These are phyloP conservation scores for Andrena praecox DNA, from an alignment of 2,888 invertebrate species.

Conservation along the genomic window DNA sequence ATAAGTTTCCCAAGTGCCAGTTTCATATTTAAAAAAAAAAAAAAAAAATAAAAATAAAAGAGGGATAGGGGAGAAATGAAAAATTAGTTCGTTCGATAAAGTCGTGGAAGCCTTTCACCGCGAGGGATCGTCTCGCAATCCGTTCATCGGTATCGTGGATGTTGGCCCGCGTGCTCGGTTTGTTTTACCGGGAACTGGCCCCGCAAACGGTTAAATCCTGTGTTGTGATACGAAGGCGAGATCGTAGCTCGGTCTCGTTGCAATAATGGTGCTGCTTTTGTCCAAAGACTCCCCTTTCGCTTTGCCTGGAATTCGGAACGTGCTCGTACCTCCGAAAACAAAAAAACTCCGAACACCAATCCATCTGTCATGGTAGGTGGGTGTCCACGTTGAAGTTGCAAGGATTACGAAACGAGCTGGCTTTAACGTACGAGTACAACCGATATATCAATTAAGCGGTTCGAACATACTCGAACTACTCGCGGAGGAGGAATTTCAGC, in stretches of 20 bases:
- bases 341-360: constrained; percentile 36
- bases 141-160: constrained; percentile 6
- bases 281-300: constrained; percentile 62
- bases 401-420: neutral
- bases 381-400: constrained; percentile 60
- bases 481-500: neutral
- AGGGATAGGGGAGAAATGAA: neutral
- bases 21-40: constrained; percentile 53
- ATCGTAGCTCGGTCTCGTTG: constrained; percentile 33
- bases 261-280: constrained; percentile 69
- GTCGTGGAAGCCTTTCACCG: constrained; percentile 13
- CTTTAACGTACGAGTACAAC: neutral
- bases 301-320: constrained; percentile 62
- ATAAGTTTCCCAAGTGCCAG: constrained; percentile 68
- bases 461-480: neutral
- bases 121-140: constrained; percentile 26
- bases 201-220: constrained; percentile 50
- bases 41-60: constrained; percentile 11
- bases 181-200: constrained; percentile 40
- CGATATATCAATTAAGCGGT: neutral
- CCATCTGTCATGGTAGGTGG: constrained; percentile 68
- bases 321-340: constrained; percentile 38
- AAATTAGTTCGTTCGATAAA: constrained; percentile 14
- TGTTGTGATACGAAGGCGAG: constrained; percentile 65
- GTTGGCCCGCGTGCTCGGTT: constrained; percentile 55